Evolutionary conservation across 1,140 invertebrate genomes (phyloP), one percentile per base, ranked within the genome.

Genomic region (Homalodisca vitripennis): DNA sequence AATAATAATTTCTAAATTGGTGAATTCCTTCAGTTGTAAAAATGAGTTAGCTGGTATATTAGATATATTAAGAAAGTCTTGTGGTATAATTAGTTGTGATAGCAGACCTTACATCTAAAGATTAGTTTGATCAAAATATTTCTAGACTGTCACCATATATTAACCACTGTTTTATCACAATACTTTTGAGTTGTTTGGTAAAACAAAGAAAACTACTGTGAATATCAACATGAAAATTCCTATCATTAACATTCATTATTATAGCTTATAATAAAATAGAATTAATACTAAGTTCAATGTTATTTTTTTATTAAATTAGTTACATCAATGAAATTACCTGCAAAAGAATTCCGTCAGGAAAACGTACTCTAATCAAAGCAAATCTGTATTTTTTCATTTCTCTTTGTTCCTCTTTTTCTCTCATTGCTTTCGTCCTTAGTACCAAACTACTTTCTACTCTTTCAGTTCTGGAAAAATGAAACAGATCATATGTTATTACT

Each of bases 381-480:
- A 90, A 98, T 74, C 89, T 89, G 78, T 97, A 98, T 79, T 90
- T 90, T 46, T 66, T 83, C 74, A 91, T 84, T 76, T 91, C 90
- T 64, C 88, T 80, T 68, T 88, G 77, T 78, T 94, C 92, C 60
- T 95, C 91, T 74, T 90, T 90, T 79, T 97, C 94, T 14, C 94
- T 79, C 92, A 97, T 97, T 0, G 92, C 93, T 82, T 95, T 96
- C 0, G 95, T 98, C 66, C 92, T 82, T 1, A 98, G 78, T 83
- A 94, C 90, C 74, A 91, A 86, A 74, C 87, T 86, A 76, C 85
- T 88, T 77, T 97, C 94, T 17, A 92, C 83, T 29, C 86, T 86
- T 79, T 95, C 91, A n/a, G 83, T 76, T 71, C 91, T 92, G 74
- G 30, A n/a, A n/a, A n/a, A n/a, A n/a, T n/a, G n/a, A n/a, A n/a